phyloP scores from a whole-genome alignment of 2,797 vertebrate genomes.

The Dryobates pubescens region DNA sequence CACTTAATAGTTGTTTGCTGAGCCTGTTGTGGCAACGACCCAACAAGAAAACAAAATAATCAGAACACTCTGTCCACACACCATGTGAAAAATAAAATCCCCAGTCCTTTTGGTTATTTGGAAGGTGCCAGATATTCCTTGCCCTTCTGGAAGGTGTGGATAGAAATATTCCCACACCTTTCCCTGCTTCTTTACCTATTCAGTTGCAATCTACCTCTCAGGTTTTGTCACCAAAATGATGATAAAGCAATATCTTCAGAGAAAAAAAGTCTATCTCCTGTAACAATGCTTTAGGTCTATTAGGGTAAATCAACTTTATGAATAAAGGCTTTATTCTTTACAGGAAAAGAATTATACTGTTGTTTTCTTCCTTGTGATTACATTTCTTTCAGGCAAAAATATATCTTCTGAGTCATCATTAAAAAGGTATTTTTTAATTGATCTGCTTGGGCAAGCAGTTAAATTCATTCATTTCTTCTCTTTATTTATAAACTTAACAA shows the following conservation, averaged over 20 bases:
- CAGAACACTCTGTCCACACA: neutral
- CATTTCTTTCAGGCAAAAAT: neutral
- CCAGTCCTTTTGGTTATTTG: neutral
- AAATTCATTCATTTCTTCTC: neutral
- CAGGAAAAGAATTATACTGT: neutral
- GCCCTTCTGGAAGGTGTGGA: neutral
- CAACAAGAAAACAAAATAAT: neutral
- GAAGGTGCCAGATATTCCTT: neutral
- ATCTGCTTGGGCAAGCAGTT: neutral
- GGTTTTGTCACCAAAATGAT: neutral
- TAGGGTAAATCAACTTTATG: neutral
- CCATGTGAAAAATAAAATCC: neutral
- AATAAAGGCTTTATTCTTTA: slow-evolving; percentile 4
- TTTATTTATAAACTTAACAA: neutral
- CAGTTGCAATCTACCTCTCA: neutral
- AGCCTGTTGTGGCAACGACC: neutral
- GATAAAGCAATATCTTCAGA: neutral
- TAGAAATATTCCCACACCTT: neutral
- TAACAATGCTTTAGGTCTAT: neutral
- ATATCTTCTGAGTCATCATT: neutral
- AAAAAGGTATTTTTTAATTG: neutral
- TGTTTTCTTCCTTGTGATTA: neutral
- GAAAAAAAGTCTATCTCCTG: neutral
- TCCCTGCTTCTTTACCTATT: neutral
- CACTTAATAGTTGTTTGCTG: neutral